These are phyloP conservation scores for Drosophila trapezifrons DNA, from an alignment of 1,140 invertebrate species.

Conservation along the genomic window DNA sequence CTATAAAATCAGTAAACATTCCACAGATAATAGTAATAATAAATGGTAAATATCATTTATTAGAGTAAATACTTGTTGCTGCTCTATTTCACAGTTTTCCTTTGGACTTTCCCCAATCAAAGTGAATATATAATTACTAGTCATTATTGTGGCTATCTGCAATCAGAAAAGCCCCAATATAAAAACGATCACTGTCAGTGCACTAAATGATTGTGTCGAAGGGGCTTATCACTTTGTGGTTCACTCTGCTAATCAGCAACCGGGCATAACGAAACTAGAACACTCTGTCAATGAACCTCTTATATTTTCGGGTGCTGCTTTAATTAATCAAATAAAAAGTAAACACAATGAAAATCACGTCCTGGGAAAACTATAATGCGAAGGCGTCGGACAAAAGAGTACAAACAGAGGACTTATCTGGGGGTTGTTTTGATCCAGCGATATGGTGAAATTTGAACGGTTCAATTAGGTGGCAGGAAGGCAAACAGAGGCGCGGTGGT, in stretches of 20 bases:
- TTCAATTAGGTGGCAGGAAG: slow-evolving; percentile 57
- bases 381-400: slow-evolving; percentile 3
- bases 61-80: neutral
- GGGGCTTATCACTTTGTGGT: neutral
- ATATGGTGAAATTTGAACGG: slow-evolving; percentile 49
- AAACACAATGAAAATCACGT: slow-evolving; percentile 17
- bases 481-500: slow-evolving; percentile 31
- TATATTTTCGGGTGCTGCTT: slow-evolving; percentile 2
- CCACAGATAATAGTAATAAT: slow-evolving; percentile 1
- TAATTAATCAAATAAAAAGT: slow-evolving; percentile 37
- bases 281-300: slow-evolving; percentile 13
- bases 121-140: slow-evolving; percentile 1
- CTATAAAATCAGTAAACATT: too few species aligned
- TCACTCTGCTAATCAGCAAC: slow-evolving; percentile 18
- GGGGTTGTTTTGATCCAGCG: slow-evolving; percentile 29
- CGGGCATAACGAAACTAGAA: neutral
- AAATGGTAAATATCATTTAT: neutral
- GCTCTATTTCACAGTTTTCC: neutral
- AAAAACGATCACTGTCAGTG: slow-evolving; percentile 16
- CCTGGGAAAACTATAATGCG: slow-evolving; percentile 23
- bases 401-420: slow-evolving; percentile 10
- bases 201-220: neutral
- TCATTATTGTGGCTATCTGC: slow-evolving; percentile 8
- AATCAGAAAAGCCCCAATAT: slow-evolving; percentile 5
- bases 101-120: slow-evolving; percentile 4